Evolutionary conservation across 1,140 invertebrate genomes (phyloP).

Genomic region (Galendromus occidentalis): DNA sequence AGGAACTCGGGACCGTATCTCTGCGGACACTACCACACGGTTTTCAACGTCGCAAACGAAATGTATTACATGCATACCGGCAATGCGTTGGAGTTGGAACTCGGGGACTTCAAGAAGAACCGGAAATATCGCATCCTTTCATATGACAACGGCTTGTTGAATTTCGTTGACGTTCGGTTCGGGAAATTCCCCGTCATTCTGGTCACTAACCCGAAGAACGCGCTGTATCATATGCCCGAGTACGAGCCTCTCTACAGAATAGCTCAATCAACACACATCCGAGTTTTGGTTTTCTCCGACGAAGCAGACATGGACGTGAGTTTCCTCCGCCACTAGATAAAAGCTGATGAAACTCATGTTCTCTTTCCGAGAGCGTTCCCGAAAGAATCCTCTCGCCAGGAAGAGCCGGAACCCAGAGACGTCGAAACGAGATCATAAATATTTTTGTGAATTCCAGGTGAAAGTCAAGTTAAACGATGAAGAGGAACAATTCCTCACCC

Average conservation of each 20-base stretch:
- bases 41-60: conserved; percentile 49
- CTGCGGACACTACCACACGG: conserved; percentile 76
- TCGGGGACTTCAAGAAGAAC: conserved; percentile 83
- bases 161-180: conserved; percentile 59
- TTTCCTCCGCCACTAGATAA: no score
- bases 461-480: conserved; percentile 37
- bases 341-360: no score
- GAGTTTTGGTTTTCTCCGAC: conserved; percentile 35
- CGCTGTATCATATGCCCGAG: conserved; percentile 43
- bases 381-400: no score
- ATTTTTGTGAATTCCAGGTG: conserved; percentile 27
- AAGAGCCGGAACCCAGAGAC: no score
- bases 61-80: conserved; percentile 74
- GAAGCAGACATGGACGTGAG: not conserved
- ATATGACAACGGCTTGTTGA: conserved; percentile 69
- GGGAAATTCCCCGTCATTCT: conserved; percentile 57
- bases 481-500: conserved; percentile 39
- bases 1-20: conserved; percentile 47
- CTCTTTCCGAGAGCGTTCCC: no score
- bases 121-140: conserved; percentile 61
- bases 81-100: conserved; percentile 69
- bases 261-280: conserved; percentile 50
- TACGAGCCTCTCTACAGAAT: conserved; percentile 51
- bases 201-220: conserved; percentile 71
- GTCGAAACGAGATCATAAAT: no score